phyloP scores from a whole-genome alignment of 2,888 invertebrate genomes.

The Allacma fusca region DNA sequence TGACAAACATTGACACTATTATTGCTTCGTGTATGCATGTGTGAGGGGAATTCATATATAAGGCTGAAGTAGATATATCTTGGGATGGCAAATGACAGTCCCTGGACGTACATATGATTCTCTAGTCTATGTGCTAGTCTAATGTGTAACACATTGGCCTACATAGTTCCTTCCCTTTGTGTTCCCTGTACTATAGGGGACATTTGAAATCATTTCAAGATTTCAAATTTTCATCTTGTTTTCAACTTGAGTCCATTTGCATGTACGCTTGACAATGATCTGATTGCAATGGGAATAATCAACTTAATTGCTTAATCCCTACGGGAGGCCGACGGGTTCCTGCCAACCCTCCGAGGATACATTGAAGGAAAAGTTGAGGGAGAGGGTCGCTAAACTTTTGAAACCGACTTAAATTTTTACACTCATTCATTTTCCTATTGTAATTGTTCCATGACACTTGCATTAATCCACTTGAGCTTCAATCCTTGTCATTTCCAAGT shows the following conservation, averaged over 20 bases:
- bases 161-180: neutral
- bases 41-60: neutral
- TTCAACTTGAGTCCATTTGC: neutral
- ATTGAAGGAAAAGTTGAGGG: neutral
- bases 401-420: neutral
- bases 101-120: no score
- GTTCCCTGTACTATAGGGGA: slow-evolving; percentile 7
- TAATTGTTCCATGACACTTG: no score
- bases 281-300: slow-evolving; percentile 31
- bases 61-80: no score
- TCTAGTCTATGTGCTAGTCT: no score
- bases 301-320: slow-evolving; percentile 37
- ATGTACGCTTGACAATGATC: slow-evolving; percentile 3
- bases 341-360: slow-evolving; percentile 21
- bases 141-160: slow-evolving; percentile 19
- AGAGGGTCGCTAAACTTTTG: neutral
- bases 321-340: slow-evolving; percentile 16
- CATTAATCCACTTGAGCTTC: no score
- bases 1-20: slow-evolving; percentile 36
- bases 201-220: slow-evolving; percentile 30
- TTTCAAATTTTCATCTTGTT: slow-evolving; percentile 7
- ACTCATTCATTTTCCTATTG: no score
- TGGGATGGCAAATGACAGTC: no score
- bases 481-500: no score
- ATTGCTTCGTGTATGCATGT: neutral